A percentile compares a stretch with the other conserved stretches of the same genome.
Conservation (phyloP, 1,140 invertebrate species). For the Archivesica marissinica region DNA sequence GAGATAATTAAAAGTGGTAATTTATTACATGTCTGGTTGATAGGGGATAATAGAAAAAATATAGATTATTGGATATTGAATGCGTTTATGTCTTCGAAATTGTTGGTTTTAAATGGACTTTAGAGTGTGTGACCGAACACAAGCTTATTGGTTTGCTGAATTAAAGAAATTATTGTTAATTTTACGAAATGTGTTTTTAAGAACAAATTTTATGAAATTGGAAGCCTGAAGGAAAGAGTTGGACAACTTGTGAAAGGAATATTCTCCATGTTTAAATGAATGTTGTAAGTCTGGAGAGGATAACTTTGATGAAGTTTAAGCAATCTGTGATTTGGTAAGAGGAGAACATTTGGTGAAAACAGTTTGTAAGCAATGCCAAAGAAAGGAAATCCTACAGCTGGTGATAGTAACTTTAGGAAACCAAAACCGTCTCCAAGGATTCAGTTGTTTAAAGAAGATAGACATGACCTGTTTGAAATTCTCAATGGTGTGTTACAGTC, state of each 20-base stretch:
- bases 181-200: no score
- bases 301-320: neutral
- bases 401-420: conserved; percentile 68
- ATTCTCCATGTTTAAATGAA: no score
- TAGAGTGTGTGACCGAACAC: no score
- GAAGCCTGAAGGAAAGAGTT: no score
- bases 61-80: conserved; percentile 13
- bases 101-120: no score
- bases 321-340: neutral
- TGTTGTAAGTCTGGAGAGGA: no score
- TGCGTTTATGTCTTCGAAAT: neutral
- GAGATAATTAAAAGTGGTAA: conserved; percentile 20
- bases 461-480: conserved; percentile 68
- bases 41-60: conserved; percentile 18
- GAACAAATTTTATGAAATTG: no score
- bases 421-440: conserved; percentile 65
- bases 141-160: no score
- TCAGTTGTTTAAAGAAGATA: conserved; percentile 72
- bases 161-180: no score
- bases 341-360: neutral
- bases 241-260: no score
- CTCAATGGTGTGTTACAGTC: conserved; percentile 65
- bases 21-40: conserved; percentile 11
- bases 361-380: conserved; percentile 69
- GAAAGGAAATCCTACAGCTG: conserved; percentile 67